Conservation (phyloP, 2,888 invertebrate genomes). For the Nephrotoma appendiculata region DNA sequence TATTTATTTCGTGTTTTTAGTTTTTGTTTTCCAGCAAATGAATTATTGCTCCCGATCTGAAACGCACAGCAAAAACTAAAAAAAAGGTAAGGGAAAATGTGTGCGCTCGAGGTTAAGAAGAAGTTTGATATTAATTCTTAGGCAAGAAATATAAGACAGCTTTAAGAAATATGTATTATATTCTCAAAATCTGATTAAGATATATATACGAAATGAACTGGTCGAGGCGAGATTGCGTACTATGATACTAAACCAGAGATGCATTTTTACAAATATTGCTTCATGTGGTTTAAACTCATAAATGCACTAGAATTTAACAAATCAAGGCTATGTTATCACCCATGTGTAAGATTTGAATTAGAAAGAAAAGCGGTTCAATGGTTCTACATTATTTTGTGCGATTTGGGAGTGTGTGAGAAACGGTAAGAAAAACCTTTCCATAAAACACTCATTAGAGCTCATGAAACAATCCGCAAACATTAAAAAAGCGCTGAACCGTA, state of each 20-base stretch:
- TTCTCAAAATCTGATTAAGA: neutral
- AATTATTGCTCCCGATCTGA: neutral
- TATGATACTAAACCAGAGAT: neutral
- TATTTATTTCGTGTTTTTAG: neutral
- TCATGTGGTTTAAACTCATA: too few species aligned
- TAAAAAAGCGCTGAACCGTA: too few species aligned
- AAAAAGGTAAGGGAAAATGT: neutral
- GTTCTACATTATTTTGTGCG: too few species aligned
- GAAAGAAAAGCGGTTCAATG: too few species aligned
- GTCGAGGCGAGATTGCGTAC: neutral
- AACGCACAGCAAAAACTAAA: neutral
- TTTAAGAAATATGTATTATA: neutral
- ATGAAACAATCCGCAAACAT: too few species aligned
- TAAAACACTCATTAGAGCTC: too few species aligned
- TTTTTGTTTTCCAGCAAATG: neutral
- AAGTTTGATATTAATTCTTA: neutral
- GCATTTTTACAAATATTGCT: neutral
- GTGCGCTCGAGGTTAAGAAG: neutral
- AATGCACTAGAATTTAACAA: too few species aligned
- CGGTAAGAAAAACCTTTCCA: too few species aligned
- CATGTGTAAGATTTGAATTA: too few species aligned
- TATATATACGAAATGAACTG: neutral
- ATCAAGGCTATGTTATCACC: too few species aligned
- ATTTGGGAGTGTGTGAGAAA: too few species aligned
- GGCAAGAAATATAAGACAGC: neutral